phyloP scores from a whole-genome alignment of 2,888 invertebrate genomes.

The Harpalus rubripes region DNA sequence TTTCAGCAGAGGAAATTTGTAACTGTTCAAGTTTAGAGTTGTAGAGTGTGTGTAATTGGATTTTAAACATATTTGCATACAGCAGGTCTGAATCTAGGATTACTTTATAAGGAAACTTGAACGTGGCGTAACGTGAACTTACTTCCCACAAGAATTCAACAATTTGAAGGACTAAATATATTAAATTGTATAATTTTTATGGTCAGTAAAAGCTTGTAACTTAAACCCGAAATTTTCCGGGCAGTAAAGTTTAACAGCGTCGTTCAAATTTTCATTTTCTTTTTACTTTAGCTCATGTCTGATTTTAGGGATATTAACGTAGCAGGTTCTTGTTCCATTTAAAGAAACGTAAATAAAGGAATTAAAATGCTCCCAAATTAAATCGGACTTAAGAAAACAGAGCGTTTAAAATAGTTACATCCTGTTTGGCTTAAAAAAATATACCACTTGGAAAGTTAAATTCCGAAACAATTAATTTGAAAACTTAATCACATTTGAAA shows the following conservation, averaged over 20 bases:
- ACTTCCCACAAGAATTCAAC: constrained; percentile 21
- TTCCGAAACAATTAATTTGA: constrained; percentile 2
- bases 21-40: not conserved
- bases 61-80: constrained; percentile 9
- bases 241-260: constrained; percentile 18
- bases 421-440: constrained; percentile 11
- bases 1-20: not conserved
- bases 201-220: constrained; percentile 12
- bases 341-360: constrained; percentile 34
- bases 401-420: constrained; percentile 18
- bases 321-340: constrained; percentile 7
- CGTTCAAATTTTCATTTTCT: constrained; percentile 11
- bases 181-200: constrained; percentile 11
- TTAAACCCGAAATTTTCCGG: constrained; percentile 27
- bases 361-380: constrained; percentile 24
- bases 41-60: not conserved
- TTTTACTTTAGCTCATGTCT: constrained; percentile 9
- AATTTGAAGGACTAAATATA: not conserved
- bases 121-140: not conserved
- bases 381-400: constrained; percentile 28
- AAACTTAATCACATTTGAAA: not conserved
- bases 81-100: constrained; percentile 15
- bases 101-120: constrained; percentile 22
- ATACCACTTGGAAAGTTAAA: not conserved
- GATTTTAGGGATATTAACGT: constrained; percentile 33